phyloP scores from a whole-genome alignment of 1,140 invertebrate genomes.

The Lerema accius region DNA sequence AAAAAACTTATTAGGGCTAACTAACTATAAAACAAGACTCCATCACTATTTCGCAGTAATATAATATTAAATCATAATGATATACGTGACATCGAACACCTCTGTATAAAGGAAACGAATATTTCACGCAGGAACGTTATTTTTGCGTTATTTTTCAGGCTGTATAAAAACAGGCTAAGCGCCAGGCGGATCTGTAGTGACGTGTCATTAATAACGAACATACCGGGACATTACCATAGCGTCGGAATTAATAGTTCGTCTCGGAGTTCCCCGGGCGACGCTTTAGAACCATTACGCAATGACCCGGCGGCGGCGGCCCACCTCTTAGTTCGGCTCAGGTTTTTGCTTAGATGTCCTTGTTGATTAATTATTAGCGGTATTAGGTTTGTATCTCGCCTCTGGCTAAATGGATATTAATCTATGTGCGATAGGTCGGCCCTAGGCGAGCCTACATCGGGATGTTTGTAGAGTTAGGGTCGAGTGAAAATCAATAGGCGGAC shows the following conservation, averaged over 20 bases:
- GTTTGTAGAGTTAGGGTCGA: too few species aligned
- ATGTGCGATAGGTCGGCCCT: neutral
- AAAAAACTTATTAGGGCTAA: too few species aligned
- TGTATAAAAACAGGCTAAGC: slow-evolving; percentile 6
- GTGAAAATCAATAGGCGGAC: too few species aligned
- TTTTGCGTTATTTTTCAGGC: slow-evolving; percentile 5
- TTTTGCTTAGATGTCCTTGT: slow-evolving; percentile 9
- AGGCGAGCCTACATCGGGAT: too few species aligned
- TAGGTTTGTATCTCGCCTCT: slow-evolving; percentile 8
- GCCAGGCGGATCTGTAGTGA: slow-evolving; percentile 7
- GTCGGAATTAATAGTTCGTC: slow-evolving; percentile 23
- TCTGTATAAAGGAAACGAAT: neutral
- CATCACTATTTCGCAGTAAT: neutral
- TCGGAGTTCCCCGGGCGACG: slow-evolving; percentile 8
- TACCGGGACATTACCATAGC: slow-evolving; percentile 28
- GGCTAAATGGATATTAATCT: slow-evolving; percentile 1
- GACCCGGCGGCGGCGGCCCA: slow-evolving; percentile 2
- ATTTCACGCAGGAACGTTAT: slow-evolving; percentile 4
- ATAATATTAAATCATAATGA: slow-evolving; percentile 1
- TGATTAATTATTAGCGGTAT: slow-evolving; percentile 20
- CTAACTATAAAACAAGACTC: too few species aligned
- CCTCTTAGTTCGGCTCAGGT: slow-evolving; percentile 3
- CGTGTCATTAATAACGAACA: slow-evolving; percentile 15
- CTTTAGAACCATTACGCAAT: neutral
- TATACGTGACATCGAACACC: slow-evolving; percentile 15